A percentile compares a stretch with the other conserved stretches of the same genome.
Conservation (phyloP, 1,140 invertebrate species). For the Prorops nasuta region DNA sequence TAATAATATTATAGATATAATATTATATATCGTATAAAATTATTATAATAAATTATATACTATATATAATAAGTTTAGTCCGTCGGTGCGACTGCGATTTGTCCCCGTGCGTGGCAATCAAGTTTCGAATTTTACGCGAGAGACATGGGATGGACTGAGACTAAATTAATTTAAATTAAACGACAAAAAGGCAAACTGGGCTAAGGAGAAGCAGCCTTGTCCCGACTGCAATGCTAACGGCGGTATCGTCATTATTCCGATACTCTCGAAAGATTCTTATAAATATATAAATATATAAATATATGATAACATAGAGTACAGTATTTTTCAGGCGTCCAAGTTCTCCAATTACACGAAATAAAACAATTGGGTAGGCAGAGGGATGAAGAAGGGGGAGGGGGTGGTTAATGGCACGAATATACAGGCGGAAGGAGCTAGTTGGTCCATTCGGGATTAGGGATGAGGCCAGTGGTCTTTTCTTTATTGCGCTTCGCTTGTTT, state of each 20-base stretch:
- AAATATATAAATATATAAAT: constrained; percentile 24
- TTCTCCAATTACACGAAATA: constrained; percentile 6
- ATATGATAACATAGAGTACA: constrained; percentile 26
- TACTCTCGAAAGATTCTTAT: constrained; percentile 20
- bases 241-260: constrained; percentile 35
- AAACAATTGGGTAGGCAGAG: neutral
- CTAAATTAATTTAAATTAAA: too few species aligned
- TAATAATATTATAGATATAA: too few species aligned
- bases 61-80: neutral
- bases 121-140: constrained; percentile 31
- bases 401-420: constrained; percentile 1
- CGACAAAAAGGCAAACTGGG: too few species aligned
- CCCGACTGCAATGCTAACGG: constrained; percentile 1
- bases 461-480: too few species aligned
- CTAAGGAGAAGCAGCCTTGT: neutral
- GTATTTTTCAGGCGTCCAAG: constrained; percentile 42
- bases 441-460: too few species aligned
- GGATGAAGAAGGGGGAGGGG: too few species aligned
- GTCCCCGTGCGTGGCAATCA: constrained; percentile 30
- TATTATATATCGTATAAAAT: too few species aligned
- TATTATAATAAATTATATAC: constrained; percentile 4
- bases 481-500: too few species aligned
- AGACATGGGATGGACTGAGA: neutral
- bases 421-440: constrained; percentile 1
- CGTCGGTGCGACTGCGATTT: neutral